Percentiles rank a stretch among this genome's conserved stretches.
These are phyloP conservation scores for Tauraco erythrolophus DNA, from an alignment of 2,113 vertebrate genomes.

Conservation along the genomic window DNA sequence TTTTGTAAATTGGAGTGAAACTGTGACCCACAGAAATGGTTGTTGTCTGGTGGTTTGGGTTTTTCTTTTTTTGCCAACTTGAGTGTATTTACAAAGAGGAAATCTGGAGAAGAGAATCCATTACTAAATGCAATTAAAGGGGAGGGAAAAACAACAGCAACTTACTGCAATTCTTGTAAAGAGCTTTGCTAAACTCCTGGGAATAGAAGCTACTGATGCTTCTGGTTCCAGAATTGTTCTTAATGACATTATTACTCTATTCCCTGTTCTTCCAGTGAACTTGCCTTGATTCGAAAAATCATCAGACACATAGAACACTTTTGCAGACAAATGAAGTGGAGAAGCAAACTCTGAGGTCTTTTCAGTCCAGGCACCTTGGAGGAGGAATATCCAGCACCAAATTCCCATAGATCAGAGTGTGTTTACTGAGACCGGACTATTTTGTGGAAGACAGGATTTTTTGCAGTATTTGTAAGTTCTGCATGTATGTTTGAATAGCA, in stretches of 20 bases:
- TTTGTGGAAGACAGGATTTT: background rate
- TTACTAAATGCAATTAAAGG: constrained; percentile 75
- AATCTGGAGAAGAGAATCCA: constrained; percentile 42
- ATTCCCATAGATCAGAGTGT: background rate
- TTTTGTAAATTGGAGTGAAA: background rate
- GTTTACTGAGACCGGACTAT: background rate
- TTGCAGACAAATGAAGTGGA: constrained; percentile 1
- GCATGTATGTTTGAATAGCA: background rate
- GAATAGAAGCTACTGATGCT: constrained; percentile 70
- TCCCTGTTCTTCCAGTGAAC: constrained; percentile 17
- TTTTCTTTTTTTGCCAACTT: background rate
- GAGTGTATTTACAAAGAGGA: background rate
- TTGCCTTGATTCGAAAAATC: constrained; percentile 28
- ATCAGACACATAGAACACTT: background rate
- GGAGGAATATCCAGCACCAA: background rate
- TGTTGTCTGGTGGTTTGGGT: background rate
- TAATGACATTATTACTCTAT: constrained; percentile 52
- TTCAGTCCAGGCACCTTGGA: background rate
- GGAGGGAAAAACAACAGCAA: background rate
- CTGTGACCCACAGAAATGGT: background rate
- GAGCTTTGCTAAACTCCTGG: constrained; percentile 76
- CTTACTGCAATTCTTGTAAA: constrained; percentile 77
- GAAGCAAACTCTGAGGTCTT: background rate
- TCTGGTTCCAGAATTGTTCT: constrained; percentile 42
- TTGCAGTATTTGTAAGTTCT: constrained; percentile 47